phyloP scores from a whole-genome alignment of 1,140 invertebrate genomes.

The Euwallacea fornicatus region DNA sequence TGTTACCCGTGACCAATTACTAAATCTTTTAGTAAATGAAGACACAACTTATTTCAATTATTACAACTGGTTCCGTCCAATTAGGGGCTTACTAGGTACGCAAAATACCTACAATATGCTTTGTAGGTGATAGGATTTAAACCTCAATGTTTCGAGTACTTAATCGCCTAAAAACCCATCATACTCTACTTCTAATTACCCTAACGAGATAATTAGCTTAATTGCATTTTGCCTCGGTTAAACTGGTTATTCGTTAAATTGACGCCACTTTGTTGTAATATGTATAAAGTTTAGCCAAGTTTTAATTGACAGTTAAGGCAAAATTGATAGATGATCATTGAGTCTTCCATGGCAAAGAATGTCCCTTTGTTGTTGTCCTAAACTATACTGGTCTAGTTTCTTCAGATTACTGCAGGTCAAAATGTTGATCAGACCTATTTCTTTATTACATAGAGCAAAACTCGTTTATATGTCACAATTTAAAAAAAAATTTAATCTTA shows the following conservation, averaged over 20 bases:
- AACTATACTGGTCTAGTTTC: no score
- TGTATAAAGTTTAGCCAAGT: no score
- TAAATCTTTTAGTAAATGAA: background rate
- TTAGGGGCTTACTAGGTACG: background rate
- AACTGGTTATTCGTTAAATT: background rate
- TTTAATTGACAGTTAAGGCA: no score
- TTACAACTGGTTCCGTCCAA: background rate
- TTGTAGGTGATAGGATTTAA: background rate
- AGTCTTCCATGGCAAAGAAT: no score
- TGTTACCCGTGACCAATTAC: background rate
- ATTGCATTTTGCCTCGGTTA: slow-evolving; percentile 8
- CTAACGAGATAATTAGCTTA: slow-evolving; percentile 15
- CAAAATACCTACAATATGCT: background rate
- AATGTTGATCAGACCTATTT: no score
- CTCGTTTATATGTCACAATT: no score
- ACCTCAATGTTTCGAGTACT: background rate
- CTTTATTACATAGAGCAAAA: no score
- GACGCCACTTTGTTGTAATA: background rate
- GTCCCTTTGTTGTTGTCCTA: no score
- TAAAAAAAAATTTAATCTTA: no score
- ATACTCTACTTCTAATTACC: slow-evolving; percentile 9
- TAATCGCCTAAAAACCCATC: slow-evolving; percentile 4
- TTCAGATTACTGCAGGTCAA: no score
- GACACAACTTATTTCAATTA: background rate
- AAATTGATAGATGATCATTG: no score